Evolutionary conservation across 2,888 invertebrate species (phyloP), one percentile per base, ranked within the genome.

Genomic region (Oscheius onirici): DNA sequence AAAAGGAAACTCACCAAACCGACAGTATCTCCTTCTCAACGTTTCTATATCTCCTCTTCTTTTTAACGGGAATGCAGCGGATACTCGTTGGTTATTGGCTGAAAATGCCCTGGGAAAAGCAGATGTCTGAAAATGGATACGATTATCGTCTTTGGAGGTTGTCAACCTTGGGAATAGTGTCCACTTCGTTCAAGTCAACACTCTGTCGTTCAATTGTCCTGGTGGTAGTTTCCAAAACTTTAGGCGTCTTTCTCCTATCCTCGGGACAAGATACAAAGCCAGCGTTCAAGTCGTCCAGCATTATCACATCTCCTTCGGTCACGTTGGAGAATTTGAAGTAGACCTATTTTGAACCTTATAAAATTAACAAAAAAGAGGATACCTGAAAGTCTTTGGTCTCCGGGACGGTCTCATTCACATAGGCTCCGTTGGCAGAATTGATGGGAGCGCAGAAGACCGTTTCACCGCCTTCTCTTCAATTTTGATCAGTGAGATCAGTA

Each of bases 321-420:
- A 81, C 70, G 61, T 81, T 81, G 1, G 77, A 73, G 66, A 81
- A 81, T n/a, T 77, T 74, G n/a, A 81, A 60, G 22, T 71, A 69
- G 15, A 81, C 66, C 81, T 81, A 61, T 28, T 72, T 57, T 44
- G 41, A n/a, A 44, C 11, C 34, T 20, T n/a, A 10, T n/a, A 15
- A 26, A 28, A 44, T n/a, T 26, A 2, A 17, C 22, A 43, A 54
- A n/a, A 41, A 13, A 24, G 17, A 15, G 34, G 6, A 13, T 6
- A 79, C 79, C 65, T 75, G 75, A 54, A 80, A 80, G 60, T 74
- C 69, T 8, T 66, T 67, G 1, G 79, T 76, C 49, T 76, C 74
- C 26, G 79, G 79, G 28, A 80, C 69, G 0, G 76, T 73, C 63
- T 80, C 79, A 57, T 74, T 78, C 61, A 78, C 71, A 17, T 72